Evolutionary conservation across 2,113 vertebrate species (phyloP), one percentile per base, ranked within the genome.

Genomic region (Coregonus clupeaformis): DNA sequence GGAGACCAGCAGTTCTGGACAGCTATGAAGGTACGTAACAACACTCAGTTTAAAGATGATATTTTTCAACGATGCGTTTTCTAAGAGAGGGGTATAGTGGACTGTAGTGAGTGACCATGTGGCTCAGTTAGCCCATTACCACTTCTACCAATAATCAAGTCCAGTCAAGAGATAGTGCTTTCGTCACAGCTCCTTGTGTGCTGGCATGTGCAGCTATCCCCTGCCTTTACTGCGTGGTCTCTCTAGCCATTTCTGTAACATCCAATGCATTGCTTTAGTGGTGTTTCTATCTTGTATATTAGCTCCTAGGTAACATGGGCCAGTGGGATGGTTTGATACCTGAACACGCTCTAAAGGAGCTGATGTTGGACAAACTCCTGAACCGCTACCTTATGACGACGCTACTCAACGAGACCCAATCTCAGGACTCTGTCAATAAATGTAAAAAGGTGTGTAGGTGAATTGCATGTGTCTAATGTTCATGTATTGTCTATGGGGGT

Each of bases 361-460:
- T 99, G 70, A 94, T 93, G 55, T 82, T 98, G 76, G 93, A 92
- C 81, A 98, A 95, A 85, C 66, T 99, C 68, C 91, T 99, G 25
- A 96, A 94, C 78, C 94, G 96, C 79, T 98, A 97, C 84, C 91
- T 99, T 42, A 91, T 96, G 81, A 90, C 95, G 68, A 90, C 91
- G 25, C 84, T 98, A 52, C 85, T 92, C 14, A 96, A 94, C 70
- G 89, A 93, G 7, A 77, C 83, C 0, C 83, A 86, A 36, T 84
- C 82, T 32, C 86, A 1, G 0, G 87, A 84, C 27, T 75, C 84
- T n/a, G 73, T 88, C 63, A 81, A 86, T 1, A 95, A 95, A 65
- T 96, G 94, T 85, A 90, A 29, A 73, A 92, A 93, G 95, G 97
- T 99, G 16, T 67, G 20, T 4, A 13, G 24, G 57, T 74, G 42